Evolutionary conservation across 1,140 invertebrate genomes (phyloP).

Genomic region (Philotrypesis tridentata): DNA sequence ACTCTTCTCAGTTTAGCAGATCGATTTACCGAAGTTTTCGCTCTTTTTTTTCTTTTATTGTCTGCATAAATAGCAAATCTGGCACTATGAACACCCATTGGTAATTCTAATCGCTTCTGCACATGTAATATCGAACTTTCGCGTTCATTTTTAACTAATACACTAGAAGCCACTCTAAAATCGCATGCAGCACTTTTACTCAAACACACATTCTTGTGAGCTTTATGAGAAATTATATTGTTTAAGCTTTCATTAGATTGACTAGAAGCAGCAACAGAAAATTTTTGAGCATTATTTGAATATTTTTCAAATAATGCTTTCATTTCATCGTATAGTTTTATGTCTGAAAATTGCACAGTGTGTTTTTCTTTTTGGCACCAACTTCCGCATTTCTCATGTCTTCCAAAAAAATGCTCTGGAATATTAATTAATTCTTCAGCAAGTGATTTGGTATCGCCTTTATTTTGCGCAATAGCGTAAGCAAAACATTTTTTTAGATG

Average conservation of each 20-base stretch:
- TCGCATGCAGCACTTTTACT: too few species aligned
- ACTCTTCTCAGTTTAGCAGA: too few species aligned
- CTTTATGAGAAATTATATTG: slow-evolving; percentile 3
- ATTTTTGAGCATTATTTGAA: slow-evolving; percentile 49
- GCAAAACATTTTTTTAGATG: slow-evolving; percentile 43
- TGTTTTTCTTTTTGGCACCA: slow-evolving; percentile 36
- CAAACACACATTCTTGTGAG: too few species aligned
- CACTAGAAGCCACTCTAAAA: too few species aligned
- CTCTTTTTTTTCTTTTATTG: too few species aligned
- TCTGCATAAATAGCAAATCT: too few species aligned
- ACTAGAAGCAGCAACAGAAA: slow-evolving; percentile 54
- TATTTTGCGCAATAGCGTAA: slow-evolving; percentile 27
- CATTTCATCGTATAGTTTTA: slow-evolving; percentile 44
- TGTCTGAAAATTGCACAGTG: slow-evolving; percentile 48
- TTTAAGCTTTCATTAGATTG: slow-evolving; percentile 54
- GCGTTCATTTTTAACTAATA: too few species aligned
- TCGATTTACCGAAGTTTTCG: too few species aligned
- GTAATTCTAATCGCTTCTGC: too few species aligned
- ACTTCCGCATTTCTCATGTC: slow-evolving; percentile 14
- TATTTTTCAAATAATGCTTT: slow-evolving; percentile 54
- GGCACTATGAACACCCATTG: too few species aligned
- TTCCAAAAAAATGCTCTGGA: slow-evolving; percentile 13
- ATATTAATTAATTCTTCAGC: slow-evolving; percentile 10
- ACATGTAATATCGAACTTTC: too few species aligned
- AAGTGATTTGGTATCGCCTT: slow-evolving; percentile 4